A percentile compares a stretch with the other conserved stretches of the same genome.
These are phyloP conservation scores for Danaus plexippus DNA, from an alignment of 1,140 invertebrate species.

Conservation along the genomic window DNA sequence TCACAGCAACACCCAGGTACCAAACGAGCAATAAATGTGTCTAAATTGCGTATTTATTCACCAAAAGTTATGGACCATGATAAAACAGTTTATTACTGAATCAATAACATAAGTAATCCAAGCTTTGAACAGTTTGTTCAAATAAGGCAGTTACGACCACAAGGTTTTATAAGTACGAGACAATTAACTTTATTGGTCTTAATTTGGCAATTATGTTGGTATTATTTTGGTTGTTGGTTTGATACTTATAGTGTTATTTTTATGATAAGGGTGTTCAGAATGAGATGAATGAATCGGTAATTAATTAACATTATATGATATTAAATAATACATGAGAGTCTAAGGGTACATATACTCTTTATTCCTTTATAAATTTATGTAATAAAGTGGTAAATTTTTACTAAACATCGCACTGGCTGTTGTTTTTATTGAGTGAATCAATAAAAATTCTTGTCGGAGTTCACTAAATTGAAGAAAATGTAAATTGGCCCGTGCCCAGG, in stretches of 20 bases:
- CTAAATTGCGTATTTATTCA: conserved; percentile 37
- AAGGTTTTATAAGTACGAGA: conserved; percentile 4
- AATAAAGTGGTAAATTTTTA: neutral
- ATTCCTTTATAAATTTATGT: neutral
- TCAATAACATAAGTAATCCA: conserved; percentile 37
- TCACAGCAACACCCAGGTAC: conserved; percentile 13
- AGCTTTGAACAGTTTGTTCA: conserved; percentile 20
- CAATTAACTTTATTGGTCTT: conserved; percentile 5
- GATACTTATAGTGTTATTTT: too few species aligned
- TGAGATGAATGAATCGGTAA: too few species aligned
- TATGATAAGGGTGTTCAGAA: too few species aligned
- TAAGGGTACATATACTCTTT: too few species aligned
- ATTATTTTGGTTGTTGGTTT: neutral
- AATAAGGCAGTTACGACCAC: conserved; percentile 7
- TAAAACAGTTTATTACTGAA: conserved; percentile 46
- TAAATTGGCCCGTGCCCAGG: conserved; percentile 49
- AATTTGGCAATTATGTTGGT: conserved; percentile 1
- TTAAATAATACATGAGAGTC: too few species aligned
- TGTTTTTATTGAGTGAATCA: conserved; percentile 32
- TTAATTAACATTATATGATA: too few species aligned
- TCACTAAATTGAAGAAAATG: conserved; percentile 60
- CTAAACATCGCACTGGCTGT: conserved; percentile 10
- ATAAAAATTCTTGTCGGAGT: conserved; percentile 46
- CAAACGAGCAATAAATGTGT: conserved; percentile 26
- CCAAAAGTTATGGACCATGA: conserved; percentile 42